phyloP scores from a whole-genome alignment of 2,113 vertebrate genomes.

The Anarhynchus alexandrinus region DNA sequence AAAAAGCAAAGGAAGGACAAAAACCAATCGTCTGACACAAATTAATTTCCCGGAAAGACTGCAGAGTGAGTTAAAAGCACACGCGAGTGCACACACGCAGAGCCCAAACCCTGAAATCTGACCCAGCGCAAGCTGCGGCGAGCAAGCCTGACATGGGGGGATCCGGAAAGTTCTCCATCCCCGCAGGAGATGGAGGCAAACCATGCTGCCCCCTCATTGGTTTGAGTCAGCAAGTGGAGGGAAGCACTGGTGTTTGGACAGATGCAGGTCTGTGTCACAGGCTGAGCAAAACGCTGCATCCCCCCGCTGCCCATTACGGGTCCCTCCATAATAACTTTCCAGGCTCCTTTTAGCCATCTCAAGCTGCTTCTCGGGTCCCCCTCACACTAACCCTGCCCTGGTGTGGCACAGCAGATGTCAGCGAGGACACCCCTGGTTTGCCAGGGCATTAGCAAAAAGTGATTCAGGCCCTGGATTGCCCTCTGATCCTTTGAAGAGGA shows the following conservation, averaged over 20 bases:
- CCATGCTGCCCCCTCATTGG: not conserved
- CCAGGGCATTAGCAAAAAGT: not conserved
- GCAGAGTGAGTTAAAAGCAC: slow-evolving; percentile 7
- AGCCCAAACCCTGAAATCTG: not conserved
- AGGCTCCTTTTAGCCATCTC: not conserved
- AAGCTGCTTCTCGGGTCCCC: not conserved
- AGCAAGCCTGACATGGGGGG: not conserved
- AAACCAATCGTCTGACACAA: not conserved
- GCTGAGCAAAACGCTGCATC: not conserved
- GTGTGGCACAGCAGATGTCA: not conserved
- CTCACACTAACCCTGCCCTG: not conserved
- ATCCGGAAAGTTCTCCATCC: not conserved
- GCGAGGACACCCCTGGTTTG: not conserved
- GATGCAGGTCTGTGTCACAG: not conserved
- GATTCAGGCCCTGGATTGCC: not conserved
- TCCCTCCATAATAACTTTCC: not conserved
- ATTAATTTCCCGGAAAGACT: slow-evolving; percentile 30
- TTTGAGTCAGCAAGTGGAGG: not conserved
- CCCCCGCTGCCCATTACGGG: not conserved
- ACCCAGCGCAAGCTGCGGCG: rapidly evolving
- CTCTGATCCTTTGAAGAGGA: not conserved
- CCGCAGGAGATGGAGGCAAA: not conserved
- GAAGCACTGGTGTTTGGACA: not conserved
- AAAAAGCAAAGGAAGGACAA: not conserved
- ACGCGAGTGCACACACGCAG: not conserved